Conservation (phyloP, 2,113 vertebrate genomes). For the Ophthalmolycus amberensis region DNA sequence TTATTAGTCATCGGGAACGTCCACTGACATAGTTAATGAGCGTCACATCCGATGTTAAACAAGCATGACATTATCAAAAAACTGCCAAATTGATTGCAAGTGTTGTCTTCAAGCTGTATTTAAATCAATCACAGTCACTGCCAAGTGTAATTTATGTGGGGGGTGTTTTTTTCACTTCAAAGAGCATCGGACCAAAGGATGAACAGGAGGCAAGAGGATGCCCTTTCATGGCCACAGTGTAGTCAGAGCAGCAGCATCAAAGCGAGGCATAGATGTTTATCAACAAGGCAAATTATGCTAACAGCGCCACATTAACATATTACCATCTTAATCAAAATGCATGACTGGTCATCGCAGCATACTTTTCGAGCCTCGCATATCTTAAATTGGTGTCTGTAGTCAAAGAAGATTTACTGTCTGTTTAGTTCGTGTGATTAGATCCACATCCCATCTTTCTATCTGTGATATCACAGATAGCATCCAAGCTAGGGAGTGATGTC, state of each 20-base stretch:
- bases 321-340: constrained; percentile 78
- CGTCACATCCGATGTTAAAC: constrained; percentile 56
- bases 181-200: constrained; percentile 58
- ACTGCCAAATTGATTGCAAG: constrained; percentile 63
- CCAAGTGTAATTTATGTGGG: constrained; percentile 66
- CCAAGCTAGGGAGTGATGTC: constrained; percentile 1
- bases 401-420: not conserved
- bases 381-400: constrained; percentile 9
- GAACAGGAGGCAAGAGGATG: constrained; percentile 49
- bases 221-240: constrained; percentile 54
- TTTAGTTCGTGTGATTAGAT: constrained; percentile 1
- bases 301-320: constrained; percentile 79
- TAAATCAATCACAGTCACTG: constrained; percentile 71
- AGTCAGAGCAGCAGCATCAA: constrained; percentile 70
- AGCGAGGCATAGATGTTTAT: constrained; percentile 61
- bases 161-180: constrained; percentile 70
- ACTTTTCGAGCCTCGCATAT: constrained; percentile 41
- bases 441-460: not conserved
- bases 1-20: not conserved
- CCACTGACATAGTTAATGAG: constrained; percentile 46
- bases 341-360: constrained; percentile 34
- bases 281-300: constrained; percentile 81
- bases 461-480: constrained; percentile 6
- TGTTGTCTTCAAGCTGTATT: constrained; percentile 69
- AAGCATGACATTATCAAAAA: constrained; percentile 70